Base-by-base conservation (phyloP, 53 echinoderm and acorn worm genomes). In the Temnopleurus reevesii region DNA sequence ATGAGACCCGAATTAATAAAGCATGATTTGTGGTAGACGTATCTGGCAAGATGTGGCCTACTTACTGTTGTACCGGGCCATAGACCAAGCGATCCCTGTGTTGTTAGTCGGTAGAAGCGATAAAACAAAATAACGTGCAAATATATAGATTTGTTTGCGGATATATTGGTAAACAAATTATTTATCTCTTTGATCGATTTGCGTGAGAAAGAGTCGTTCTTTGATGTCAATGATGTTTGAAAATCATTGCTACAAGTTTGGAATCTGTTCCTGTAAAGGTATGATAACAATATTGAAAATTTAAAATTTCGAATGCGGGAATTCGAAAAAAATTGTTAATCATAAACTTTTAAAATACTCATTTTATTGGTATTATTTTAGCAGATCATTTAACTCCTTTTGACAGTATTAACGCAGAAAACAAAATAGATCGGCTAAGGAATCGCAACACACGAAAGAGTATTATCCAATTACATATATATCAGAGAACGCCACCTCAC, bases 41-140 rank as follows among this genome's bases (percentile, higher is more conserved):
- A 23, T 83, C 49, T 17, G 83, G 56, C 83, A 83, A 56, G 24
- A 24, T 46, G 49, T 26, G 85, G 59, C 85, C 85, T 66, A 87
- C 88, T 87, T 87, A 87, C 88, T 87, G 64, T 66, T 45, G 31
- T 87, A 19, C 71, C 53, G 49, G 88, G 66, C 88, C 46, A 87
- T 35, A 55, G 79, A 79, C 79, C 79, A 83, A 86, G 65, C 51
- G 88, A 66, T 87, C 88, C 88, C 88, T 87, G 88, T 34, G 46
- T 71, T 66, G 88, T 87, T 87, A 87, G 88, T 87, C 54, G 71
- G 17, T 66, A 87, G 88, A 66, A 64, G 88, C 65, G 88, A 66
- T 85, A 85, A 66, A 87, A 87, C 71, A 87, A 87, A 87, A 87
- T 65, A 87, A 87, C 88, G 88, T 64, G 88, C 88, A 87, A 66